Conservation (phyloP, 92 coral and sea anemone species). For the Zoanthus solanderi region DNA sequence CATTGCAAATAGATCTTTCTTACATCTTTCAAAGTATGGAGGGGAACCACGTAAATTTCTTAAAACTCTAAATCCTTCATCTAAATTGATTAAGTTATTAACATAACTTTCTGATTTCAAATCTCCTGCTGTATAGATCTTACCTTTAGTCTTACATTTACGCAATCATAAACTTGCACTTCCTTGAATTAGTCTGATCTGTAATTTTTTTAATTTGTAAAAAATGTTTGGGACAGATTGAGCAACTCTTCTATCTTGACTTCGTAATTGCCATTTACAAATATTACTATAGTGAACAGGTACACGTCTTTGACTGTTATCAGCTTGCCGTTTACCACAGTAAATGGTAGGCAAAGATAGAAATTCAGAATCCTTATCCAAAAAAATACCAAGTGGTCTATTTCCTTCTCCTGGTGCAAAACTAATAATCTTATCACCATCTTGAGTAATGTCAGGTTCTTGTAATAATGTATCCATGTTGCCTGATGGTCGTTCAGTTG, state of each 20-base stretch:
- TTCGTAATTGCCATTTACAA: conserved; percentile 61
- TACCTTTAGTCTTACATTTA: conserved; percentile 28
- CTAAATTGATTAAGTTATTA: conserved; percentile 28
- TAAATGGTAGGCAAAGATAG: conserved; percentile 45
- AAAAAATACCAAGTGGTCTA: conserved; percentile 23
- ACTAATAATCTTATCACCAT: conserved; percentile 9
- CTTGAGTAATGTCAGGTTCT: conserved; percentile 15
- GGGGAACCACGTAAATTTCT: conserved; percentile 26
- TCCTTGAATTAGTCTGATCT: conserved; percentile 63
- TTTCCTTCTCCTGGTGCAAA: conserved; percentile 63
- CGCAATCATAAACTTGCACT: conserved; percentile 48
- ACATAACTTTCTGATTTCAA: conserved; percentile 19
- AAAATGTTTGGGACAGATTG: conserved; percentile 63
- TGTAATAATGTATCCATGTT: conserved; percentile 9
- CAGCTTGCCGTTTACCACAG: conserved; percentile 31
- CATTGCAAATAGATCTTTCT: conserved; percentile 33
- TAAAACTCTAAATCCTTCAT: conserved; percentile 35
- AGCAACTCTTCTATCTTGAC: conserved; percentile 69
- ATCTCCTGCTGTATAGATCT: conserved; percentile 20
- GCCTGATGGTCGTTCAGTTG: conserved; percentile 40
- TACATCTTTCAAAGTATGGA: conserved; percentile 40
- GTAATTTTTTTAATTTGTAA: conserved; percentile 59
- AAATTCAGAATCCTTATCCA: conserved; percentile 29
- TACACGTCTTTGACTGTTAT: conserved; percentile 23
- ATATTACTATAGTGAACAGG: conserved; percentile 60